Evolutionary conservation across 2,888 invertebrate species (phyloP).

Genomic region (Cosmorhoe ocellata): DNA sequence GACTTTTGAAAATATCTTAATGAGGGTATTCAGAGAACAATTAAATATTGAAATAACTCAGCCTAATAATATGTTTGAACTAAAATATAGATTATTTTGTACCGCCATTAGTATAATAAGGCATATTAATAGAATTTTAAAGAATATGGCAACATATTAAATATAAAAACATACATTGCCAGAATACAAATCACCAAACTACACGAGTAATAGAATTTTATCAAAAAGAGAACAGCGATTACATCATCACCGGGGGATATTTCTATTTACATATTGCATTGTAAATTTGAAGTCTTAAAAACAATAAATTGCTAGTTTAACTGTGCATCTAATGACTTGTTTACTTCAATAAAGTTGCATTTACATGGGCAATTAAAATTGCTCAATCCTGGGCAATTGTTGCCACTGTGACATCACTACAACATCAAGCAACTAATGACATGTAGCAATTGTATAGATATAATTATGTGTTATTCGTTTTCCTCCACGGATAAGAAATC

Average conservation of each 20-base stretch:
- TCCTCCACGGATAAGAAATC: too few relatives aligned
- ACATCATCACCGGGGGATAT: neutral
- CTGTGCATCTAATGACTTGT: neutral
- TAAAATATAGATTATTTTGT: constrained; percentile 15
- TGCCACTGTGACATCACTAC: too few relatives aligned
- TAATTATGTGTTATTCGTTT: too few relatives aligned
- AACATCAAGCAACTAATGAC: too few relatives aligned
- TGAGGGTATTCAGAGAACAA: too few relatives aligned
- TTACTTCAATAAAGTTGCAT: too few relatives aligned
- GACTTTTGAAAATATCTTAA: too few relatives aligned
- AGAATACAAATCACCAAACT: constrained; percentile 14
- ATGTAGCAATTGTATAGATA: too few relatives aligned
- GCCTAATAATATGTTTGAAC: too few relatives aligned
- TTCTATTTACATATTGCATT: constrained; percentile 6
- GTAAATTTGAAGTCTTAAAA: neutral
- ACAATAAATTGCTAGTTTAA: neutral
- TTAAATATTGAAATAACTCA: too few relatives aligned
- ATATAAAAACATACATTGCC: constrained; percentile 21
- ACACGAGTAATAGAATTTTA: constrained; percentile 6
- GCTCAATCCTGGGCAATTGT: too few relatives aligned
- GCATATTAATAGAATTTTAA: constrained; percentile 27
- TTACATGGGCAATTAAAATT: too few relatives aligned
- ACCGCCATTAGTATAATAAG: constrained; percentile 11
- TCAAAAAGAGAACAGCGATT: constrained; percentile 4
- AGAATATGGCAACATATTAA: constrained; percentile 28